Conservation (phyloP, 1,140 invertebrate genomes). For the Camponotus vicinus region DNA sequence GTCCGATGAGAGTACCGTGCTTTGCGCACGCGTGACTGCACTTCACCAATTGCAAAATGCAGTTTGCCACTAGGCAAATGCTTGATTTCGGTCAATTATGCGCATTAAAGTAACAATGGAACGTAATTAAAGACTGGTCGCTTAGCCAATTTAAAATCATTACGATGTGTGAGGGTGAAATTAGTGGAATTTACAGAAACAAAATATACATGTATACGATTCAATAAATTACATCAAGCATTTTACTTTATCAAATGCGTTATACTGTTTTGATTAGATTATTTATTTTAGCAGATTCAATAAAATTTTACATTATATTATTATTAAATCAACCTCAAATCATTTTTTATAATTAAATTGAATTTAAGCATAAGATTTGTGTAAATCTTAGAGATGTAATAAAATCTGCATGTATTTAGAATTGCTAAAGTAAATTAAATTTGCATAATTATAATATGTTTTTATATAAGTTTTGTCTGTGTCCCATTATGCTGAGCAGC, state of each 20-base stretch:
- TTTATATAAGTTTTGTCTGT: background rate
- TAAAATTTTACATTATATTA: background rate
- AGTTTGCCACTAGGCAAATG: slow-evolving; percentile 67
- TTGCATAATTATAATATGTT: background rate
- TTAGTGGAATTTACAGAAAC: background rate
- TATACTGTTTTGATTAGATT: background rate
- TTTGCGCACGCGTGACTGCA: slow-evolving; percentile 54
- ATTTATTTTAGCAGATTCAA: background rate
- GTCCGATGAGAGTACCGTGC: slow-evolving; percentile 72
- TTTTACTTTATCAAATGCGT: slow-evolving; percentile 7
- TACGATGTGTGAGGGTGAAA: background rate
- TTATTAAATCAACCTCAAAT: slow-evolving; percentile 12
- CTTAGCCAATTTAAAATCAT: background rate
- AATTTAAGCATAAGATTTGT: background rate
- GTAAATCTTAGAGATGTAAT: background rate
- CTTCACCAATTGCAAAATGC: slow-evolving; percentile 71
- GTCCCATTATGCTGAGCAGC: background rate
- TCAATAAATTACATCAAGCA: background rate
- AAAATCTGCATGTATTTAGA: background rate
- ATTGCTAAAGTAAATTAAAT: slow-evolving; percentile 13
- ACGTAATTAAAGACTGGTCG: background rate
- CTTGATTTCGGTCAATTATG: slow-evolving; percentile 69
- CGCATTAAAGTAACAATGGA: slow-evolving; percentile 60
- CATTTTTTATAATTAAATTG: slow-evolving; percentile 22
- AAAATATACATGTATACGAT: background rate